Evolutionary conservation across 2,888 invertebrate species (phyloP), one percentile per base, ranked within the genome.

Genomic region (Liodrosophila aerea): DNA sequence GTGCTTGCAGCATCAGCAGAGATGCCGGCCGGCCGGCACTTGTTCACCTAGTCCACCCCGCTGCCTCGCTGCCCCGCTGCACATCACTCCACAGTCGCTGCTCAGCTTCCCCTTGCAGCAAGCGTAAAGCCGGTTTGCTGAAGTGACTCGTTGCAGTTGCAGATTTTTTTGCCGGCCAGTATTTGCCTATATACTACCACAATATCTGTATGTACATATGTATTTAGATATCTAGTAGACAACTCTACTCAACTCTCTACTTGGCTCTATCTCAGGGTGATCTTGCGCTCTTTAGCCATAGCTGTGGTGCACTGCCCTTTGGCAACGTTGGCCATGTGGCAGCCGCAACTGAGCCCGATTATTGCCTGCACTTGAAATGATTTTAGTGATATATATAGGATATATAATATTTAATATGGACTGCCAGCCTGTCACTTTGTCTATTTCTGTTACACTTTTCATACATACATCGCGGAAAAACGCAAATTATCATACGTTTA

Each of bases 121-220:
- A 53, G 58, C 60, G 54, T 54, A 40, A 70, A 77, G 77, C 77
- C 80, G 80, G 80, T 78, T 83, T 80, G 63, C 73, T 78, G 46
- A 46, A 73, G 76, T 76, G 68, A 60, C 71, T 67, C 63, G 73
- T 60, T 71, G 76, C 83, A 72, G 3, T 33, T 44, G n/a, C n/a
- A n/a, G n/a, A n/a, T 40, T 49, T 58, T 78, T 72, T 60, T 75
- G 73, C 78, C 75, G 82, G 64, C 64, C 65, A 64, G 51, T 47
- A 57, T 50, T 67, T 41, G 53, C 29, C 66, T 57, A 62, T 62
- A 58, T 65, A 61, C 44, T 18, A 16, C n/a, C n/a, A n/a, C n/a
- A n/a, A n/a, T n/a, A 22, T n/a, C 22, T 40, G 16, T 41, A 39
- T 36, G 7, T 37, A 46, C 45, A 43, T 36, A 12, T 50, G 27